phyloP scores from a whole-genome alignment of 2,888 invertebrate genomes.

The Aphrophora alni region DNA sequence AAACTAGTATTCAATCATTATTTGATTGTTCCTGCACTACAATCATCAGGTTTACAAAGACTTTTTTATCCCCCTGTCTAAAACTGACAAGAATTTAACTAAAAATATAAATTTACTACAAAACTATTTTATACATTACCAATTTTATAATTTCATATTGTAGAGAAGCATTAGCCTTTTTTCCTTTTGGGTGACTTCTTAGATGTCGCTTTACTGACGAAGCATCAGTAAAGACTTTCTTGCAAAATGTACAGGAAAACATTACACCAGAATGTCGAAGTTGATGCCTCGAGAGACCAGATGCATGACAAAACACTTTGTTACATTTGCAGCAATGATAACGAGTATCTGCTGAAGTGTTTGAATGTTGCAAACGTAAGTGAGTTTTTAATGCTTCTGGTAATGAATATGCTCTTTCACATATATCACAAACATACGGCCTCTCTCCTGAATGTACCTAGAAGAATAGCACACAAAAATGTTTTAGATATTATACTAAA shows the following conservation, averaged over 20 bases:
- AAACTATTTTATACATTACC: too few species aligned
- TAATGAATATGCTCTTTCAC: constrained; percentile 56
- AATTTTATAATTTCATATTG: not conserved
- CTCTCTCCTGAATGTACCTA: constrained; percentile 58
- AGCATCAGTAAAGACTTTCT: constrained; percentile 35
- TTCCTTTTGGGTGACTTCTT: not conserved
- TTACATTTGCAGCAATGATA: constrained; percentile 58
- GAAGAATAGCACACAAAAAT: not conserved
- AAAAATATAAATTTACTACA: too few species aligned
- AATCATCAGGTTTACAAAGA: too few species aligned
- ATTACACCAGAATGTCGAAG: constrained; percentile 59
- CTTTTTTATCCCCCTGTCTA: too few species aligned
- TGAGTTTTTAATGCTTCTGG: constrained; percentile 53
- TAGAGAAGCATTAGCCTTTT: not conserved
- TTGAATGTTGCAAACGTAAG: constrained; percentile 53
- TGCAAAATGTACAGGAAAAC: constrained; percentile 38
- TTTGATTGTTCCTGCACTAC: too few species aligned
- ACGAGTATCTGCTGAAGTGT: constrained; percentile 59
- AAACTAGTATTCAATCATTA: too few species aligned
- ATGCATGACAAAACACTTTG: constrained; percentile 59
- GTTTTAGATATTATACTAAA: too few species aligned
- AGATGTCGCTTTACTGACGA: constrained; percentile 40
- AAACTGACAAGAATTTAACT: too few species aligned
- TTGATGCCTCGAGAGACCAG: constrained; percentile 60
- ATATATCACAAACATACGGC: constrained; percentile 59